Percentiles rank a stretch among this genome's conserved stretches.
phyloP scores from a whole-genome alignment of 2,888 invertebrate species.

The Drosophila nr. perissopoda region DNA sequence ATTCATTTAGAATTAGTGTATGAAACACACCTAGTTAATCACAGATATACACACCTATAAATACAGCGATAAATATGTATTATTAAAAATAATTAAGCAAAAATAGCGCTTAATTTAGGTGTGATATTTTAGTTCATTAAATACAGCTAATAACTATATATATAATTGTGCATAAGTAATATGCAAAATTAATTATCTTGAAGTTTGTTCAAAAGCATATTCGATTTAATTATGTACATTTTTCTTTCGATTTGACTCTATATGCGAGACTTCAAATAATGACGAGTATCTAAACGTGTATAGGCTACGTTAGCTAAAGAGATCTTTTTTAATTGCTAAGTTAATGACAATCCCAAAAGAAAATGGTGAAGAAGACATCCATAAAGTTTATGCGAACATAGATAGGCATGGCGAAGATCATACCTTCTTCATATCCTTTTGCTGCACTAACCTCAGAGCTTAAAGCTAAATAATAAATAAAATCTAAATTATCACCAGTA shows the following conservation, averaged over 20 bases:
- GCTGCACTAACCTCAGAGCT: background rate
- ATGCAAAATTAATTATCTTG: background rate
- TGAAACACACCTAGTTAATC: background rate
- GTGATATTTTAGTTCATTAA: background rate
- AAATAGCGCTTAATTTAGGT: background rate
- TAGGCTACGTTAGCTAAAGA: background rate
- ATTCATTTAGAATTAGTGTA: slow-evolving; percentile 1
- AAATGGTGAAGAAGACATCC: background rate
- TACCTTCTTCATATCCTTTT: background rate
- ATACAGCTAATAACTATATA: background rate
- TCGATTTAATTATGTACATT: background rate
- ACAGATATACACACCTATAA: background rate
- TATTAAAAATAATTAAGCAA: background rate
- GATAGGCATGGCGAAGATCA: background rate
- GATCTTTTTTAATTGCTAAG: background rate
- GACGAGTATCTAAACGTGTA: background rate
- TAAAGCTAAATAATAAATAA: no score
- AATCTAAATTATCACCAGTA: background rate
- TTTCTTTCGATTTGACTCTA: background rate
- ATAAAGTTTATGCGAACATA: background rate
- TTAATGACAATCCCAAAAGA: background rate
- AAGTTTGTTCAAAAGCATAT: background rate
- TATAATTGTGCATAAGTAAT: background rate
- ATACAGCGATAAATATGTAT: background rate
- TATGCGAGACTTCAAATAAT: background rate